phyloP scores from a whole-genome alignment of 2,797 vertebrate genomes.

The Thripadectes ignobilis region DNA sequence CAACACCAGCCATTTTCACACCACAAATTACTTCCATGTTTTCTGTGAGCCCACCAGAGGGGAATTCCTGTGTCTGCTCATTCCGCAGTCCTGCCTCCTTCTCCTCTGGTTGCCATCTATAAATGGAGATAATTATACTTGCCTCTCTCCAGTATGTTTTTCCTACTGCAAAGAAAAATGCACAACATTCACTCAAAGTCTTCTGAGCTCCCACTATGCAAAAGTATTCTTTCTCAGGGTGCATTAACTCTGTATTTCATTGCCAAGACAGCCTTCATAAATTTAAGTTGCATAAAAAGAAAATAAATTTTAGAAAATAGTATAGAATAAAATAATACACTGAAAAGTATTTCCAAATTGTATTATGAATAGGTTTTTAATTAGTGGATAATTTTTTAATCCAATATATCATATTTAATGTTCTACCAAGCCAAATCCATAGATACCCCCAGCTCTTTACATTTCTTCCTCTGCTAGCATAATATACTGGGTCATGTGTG shows the following conservation, averaged over 20 bases:
- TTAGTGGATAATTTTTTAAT: conserved; percentile 1
- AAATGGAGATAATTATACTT: conserved; percentile 43
- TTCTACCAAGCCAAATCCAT: not conserved
- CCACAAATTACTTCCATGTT: conserved; percentile 57
- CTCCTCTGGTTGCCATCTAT: conserved; percentile 39
- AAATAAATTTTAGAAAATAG: not conserved
- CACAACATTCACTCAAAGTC: not conserved
- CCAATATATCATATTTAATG: not conserved
- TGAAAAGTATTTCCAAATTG: not conserved
- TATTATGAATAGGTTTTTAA: not conserved
- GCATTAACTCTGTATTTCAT: not conserved
- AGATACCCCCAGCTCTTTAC: not conserved
- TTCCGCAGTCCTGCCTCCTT: not conserved
- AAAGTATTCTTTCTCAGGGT: not conserved
- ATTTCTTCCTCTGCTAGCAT: conserved; percentile 15
- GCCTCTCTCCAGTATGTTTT: not conserved
- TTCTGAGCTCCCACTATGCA: not conserved
- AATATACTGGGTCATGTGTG: conserved; percentile 31
- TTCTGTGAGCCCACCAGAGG: conserved; percentile 15
- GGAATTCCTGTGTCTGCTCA: conserved; percentile 23
- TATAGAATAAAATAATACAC: not conserved
- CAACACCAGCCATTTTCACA: not conserved
- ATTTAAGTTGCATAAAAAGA: not conserved
- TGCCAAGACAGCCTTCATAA: not conserved
- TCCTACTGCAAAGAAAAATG: conserved; percentile 43